A percentile compares a stretch with the other conserved stretches of the same genome.
phyloP scores from a whole-genome alignment of 35 echinoderm and acorn worm genomes.

The Heliocidaris erythrogramma region DNA sequence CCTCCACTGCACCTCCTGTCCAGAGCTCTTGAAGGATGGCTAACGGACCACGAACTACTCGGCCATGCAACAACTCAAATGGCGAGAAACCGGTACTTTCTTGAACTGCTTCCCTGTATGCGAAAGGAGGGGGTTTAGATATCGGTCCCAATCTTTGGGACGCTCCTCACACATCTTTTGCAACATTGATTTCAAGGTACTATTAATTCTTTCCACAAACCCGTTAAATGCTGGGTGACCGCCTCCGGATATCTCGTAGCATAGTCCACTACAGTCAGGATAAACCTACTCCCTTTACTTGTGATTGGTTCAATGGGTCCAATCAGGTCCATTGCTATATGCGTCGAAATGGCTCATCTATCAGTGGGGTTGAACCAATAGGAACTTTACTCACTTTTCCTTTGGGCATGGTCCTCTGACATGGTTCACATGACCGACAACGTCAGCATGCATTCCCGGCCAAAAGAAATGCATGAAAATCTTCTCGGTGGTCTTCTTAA shows the following conservation, averaged over 20 bases:
- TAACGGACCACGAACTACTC: slow-evolving; percentile 64
- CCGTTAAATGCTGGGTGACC: slow-evolving; percentile 25
- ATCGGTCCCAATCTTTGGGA: slow-evolving; percentile 71
- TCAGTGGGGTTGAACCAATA: slow-evolving; percentile 27
- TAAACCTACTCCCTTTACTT: not conserved
- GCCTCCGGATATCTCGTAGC: not conserved
- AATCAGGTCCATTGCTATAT: slow-evolving; percentile 47
- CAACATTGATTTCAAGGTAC: slow-evolving; percentile 52
- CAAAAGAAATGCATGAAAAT: slow-evolving; percentile 45
- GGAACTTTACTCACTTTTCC: slow-evolving; percentile 37
- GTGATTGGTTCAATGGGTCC: slow-evolving; percentile 48
- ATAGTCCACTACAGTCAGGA: not conserved
- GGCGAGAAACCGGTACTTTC: slow-evolving; percentile 56
- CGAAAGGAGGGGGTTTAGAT: slow-evolving; percentile 64
- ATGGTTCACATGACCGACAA: slow-evolving; percentile 40
- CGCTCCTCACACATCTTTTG: slow-evolving; percentile 55
- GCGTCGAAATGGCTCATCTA: slow-evolving; percentile 48
- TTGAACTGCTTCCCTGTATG: slow-evolving; percentile 71
- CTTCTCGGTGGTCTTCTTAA: not conserved
- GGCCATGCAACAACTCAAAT: slow-evolving; percentile 67
- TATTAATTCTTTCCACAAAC: slow-evolving; percentile 17
- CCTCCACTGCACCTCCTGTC: slow-evolving; percentile 25
- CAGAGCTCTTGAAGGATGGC: slow-evolving; percentile 63
- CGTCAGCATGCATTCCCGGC: slow-evolving; percentile 48
- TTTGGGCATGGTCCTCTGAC: slow-evolving; percentile 53